phyloP scores from a whole-genome alignment of 1,140 invertebrate species.

The Drosophila tropicalis region DNA sequence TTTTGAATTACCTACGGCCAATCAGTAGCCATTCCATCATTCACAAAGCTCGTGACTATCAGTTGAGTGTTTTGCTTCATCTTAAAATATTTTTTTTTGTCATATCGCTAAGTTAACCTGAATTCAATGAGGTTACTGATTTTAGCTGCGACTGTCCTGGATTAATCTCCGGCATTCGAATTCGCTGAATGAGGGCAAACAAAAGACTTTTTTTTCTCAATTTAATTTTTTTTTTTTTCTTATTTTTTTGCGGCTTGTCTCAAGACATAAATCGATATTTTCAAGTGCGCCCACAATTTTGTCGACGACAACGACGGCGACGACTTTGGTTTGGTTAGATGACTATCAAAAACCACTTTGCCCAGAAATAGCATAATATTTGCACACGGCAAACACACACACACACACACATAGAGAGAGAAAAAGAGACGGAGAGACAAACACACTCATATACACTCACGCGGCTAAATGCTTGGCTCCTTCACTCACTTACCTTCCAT shows the following conservation, averaged over 20 bases:
- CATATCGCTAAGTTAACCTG: constrained; percentile 14
- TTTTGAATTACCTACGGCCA: too few species aligned
- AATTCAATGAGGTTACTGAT: constrained; percentile 22
- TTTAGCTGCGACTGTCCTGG: constrained; percentile 7
- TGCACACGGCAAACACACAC: constrained; percentile 49
- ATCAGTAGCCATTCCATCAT: too few species aligned
- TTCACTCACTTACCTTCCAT: constrained; percentile 19
- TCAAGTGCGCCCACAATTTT: constrained; percentile 35
- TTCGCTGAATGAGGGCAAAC: constrained; percentile 38
- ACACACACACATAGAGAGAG: constrained; percentile 10
- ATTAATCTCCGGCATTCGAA: constrained; percentile 51
- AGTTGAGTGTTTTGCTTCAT: too few species aligned
- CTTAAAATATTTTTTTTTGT: too few species aligned
- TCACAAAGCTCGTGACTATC: too few species aligned
- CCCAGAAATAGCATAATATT: constrained; percentile 67
- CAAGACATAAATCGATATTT: constrained; percentile 59
- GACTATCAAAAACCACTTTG: constrained; percentile 70
- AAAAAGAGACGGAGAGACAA: background rate
- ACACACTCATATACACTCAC: background rate
- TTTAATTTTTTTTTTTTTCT: background rate
- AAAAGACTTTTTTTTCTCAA: constrained; percentile 13
- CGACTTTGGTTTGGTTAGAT: constrained; percentile 35
- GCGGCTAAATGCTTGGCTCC: constrained; percentile 50
- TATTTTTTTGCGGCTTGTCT: constrained; percentile 18
- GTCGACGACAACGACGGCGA: constrained; percentile 17